Base-by-base conservation (phyloP, 2,888 invertebrate species). In the Agrotis ipsilon region DNA sequence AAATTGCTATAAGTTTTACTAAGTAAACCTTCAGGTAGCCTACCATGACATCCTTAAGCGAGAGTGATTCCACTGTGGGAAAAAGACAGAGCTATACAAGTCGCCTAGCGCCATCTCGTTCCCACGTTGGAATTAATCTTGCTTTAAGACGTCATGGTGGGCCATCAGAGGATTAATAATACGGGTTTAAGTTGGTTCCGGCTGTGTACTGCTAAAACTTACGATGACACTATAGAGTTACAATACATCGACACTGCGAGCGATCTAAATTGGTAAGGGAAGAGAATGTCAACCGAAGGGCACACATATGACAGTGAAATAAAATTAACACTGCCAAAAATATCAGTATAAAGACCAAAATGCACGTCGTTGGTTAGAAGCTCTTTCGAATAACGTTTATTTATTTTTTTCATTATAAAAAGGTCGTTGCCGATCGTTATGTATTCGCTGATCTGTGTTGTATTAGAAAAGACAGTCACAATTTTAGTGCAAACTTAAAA, bases 201-300 rank as follows among this genome's bases (percentile, higher is more conserved):
- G 24, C 43, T 18, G 18, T 32, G 59, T 39, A 19, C 19, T 43
- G 39, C 43, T 60, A 58, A 58, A 61, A 48, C 9, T 54, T 67
- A 61, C 67, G 18, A 66, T 60, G 72, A 63, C 11, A 63, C 45
- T 72, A 68, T 52, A 51, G 21, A 61, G 14, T 46, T 76, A 62
- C 65, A 49, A 51, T 77, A 64, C 24, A 54, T 62, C 78, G 64
- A 81, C 78, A 78, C 82, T 81, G 84, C 48, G 81, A 84, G 78
- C 70, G 78, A 77, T 55, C 45, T 18, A 21, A 61, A 1, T 6
- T 43, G n/a, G n/a, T n/a, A n/a, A n/a, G n/a, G n/a, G n/a, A n/a
- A n/a, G n/a, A n/a, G n/a, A n/a, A n/a, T n/a, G n/a, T n/a, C n/a
- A n/a, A n/a, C n/a, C n/a, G n/a, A n/a, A 24, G 62, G n/a, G 43